Evolutionary conservation across 1,140 invertebrate species (phyloP).

Genomic region (Drosophila virilis): DNA sequence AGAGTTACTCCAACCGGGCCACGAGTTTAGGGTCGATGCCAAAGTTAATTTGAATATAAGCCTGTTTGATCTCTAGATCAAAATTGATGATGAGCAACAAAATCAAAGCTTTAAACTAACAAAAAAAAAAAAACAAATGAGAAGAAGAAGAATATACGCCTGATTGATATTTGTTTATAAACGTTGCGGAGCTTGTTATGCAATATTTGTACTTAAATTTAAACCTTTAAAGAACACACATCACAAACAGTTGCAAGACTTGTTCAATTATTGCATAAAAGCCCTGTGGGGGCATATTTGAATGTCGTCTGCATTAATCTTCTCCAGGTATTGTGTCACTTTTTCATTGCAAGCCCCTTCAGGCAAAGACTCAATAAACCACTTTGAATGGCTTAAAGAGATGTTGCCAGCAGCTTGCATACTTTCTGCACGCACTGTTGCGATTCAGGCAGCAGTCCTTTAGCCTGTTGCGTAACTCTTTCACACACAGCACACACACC

Average conservation of each 20-base stretch:
- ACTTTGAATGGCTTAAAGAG: conserved; percentile 34
- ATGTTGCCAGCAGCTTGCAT: conserved; percentile 24
- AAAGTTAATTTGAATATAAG: conserved; percentile 47
- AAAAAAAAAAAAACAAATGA: neutral
- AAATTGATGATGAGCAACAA: conserved; percentile 38
- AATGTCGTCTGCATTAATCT: too few species aligned
- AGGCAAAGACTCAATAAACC: conserved; percentile 14
- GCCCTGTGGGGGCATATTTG: too few species aligned
- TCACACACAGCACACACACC: conserved; percentile 1
- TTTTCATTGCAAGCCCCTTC: too few species aligned
- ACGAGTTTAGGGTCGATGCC: conserved; percentile 13
- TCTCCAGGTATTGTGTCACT: too few species aligned
- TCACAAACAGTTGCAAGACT: too few species aligned
- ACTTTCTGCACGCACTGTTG: conserved; percentile 30
- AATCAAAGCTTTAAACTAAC: conserved; percentile 27
- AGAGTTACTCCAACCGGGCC: neutral
- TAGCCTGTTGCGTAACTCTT: conserved; percentile 64
- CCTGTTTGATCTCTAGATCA: conserved; percentile 37
- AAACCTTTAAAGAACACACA: too few species aligned
- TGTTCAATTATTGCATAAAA: too few species aligned
- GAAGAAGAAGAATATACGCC: neutral
- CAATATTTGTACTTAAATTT: too few species aligned
- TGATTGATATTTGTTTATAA: conserved; percentile 9
- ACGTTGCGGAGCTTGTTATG: too few species aligned
- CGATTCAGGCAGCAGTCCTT: conserved; percentile 13